A percentile compares a stretch with the other conserved stretches of the same genome.
phyloP scores from a whole-genome alignment of 2,888 invertebrate genomes.

The Fabriciana adippe region DNA sequence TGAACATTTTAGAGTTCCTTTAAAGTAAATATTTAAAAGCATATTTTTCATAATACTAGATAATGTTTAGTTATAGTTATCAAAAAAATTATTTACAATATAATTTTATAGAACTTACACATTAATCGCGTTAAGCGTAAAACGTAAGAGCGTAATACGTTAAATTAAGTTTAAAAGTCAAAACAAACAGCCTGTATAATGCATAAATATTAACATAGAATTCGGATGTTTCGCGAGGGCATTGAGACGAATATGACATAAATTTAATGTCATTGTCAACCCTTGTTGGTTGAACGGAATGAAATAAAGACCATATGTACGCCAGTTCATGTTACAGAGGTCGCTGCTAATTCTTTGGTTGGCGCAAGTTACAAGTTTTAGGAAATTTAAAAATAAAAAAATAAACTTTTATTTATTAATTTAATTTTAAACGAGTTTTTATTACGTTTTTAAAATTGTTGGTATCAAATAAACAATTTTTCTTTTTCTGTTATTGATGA shows the following conservation, averaged over 20 bases:
- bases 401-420: background rate
- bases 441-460: too few relatives aligned
- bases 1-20: too few relatives aligned
- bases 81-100: too few relatives aligned
- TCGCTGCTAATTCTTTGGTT: slow-evolving; percentile 63
- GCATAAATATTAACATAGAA: slow-evolving; percentile 78
- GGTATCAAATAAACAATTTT: too few relatives aligned
- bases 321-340: slow-evolving; percentile 70
- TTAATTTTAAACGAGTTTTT: background rate
- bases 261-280: slow-evolving; percentile 76
- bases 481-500: too few relatives aligned
- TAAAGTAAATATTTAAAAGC: too few relatives aligned
- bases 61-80: too few relatives aligned
- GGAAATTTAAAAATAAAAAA: slow-evolving; percentile 32
- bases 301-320: slow-evolving; percentile 79
- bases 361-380: slow-evolving; percentile 42
- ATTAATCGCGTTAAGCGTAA: too few relatives aligned
- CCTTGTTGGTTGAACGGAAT: slow-evolving; percentile 68
- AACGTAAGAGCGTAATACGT: slow-evolving; percentile 56
- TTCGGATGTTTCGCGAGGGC: slow-evolving; percentile 55
- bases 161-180: slow-evolving; percentile 39
- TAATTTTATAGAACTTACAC: too few relatives aligned
- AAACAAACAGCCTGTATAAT: slow-evolving; percentile 68
- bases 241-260: slow-evolving; percentile 74
- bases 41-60: too few relatives aligned